Base-by-base conservation (phyloP, 2,888 invertebrate genomes). In the Metacarcinus magister region DNA sequence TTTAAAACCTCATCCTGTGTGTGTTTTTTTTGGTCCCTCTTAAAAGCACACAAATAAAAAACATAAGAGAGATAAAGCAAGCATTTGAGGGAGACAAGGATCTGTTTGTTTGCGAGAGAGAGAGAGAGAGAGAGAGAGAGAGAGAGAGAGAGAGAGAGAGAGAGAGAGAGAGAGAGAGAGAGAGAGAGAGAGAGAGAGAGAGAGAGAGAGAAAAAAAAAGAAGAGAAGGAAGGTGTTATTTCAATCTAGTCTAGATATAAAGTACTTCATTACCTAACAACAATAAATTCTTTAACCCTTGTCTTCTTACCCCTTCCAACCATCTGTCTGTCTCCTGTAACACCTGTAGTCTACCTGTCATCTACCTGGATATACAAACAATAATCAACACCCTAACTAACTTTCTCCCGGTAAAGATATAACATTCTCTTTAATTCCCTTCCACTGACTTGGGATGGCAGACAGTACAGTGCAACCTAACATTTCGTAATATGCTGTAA, bases 111-210 rank as follows among this genome's bases (percentile, higher is more conserved):
- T 28, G 8, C 0, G 28, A 28, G 75, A 75, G 75, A 32, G 39
- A 39, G 87, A 87, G 39, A 39, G 16, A 87, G 87, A 87, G 87
- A 87, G 87, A 87, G 87, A 87, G 87, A 87, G 87, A 87, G 87
- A 87, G 87, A 87, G 87, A 87, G 87, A 87, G 87, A 87, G 87
- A 87, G 87, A 87, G 87, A 87, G 87, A 87, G 87, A 87, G 87
- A 87, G 87, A 87, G 87, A 91, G 44, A 91, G 44, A 91, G 44
- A 91, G 44, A 91, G 44, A 91, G 44, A 91, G 44, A 91, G 44
- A 91, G 44, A 91, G 44, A 91, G 44, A 91, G 44, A 91, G 44
- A 91, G 44, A 91, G 44, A 91, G 44, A 91, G 44, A 91, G n/a
- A 91, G 44, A 91, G 44, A 91, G 44, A 91, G 44, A 46, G 23